phyloP scores from a whole-genome alignment of 2,113 vertebrate species.

The Oncorhynchus clarkii region DNA sequence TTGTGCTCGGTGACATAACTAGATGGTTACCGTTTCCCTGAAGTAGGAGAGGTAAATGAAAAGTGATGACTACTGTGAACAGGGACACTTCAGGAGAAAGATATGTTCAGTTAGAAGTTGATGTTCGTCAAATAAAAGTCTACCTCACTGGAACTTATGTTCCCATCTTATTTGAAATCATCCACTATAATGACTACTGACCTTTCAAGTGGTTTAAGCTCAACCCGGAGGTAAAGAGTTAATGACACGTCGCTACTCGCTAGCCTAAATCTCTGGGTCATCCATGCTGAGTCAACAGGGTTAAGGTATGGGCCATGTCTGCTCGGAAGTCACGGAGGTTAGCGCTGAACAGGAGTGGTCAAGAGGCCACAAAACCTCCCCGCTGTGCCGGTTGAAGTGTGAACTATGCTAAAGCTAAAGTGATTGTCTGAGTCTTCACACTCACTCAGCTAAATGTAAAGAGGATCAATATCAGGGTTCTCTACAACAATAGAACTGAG shows the following conservation, averaged over 20 bases:
- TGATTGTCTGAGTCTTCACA: neutral
- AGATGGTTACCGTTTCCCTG: too few relatives aligned
- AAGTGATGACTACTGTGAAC: too few relatives aligned
- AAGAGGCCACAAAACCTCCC: neutral
- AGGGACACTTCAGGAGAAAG: too few relatives aligned
- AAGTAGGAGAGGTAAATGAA: too few relatives aligned
- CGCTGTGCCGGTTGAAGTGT: neutral
- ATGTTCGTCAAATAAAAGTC: too few relatives aligned
- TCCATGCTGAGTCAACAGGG: neutral
- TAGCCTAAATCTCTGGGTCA: neutral
- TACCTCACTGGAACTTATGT: too few relatives aligned
- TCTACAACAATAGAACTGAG: neutral
- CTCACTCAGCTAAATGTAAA: neutral
- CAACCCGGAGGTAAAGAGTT: too few relatives aligned
- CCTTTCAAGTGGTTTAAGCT: too few relatives aligned
- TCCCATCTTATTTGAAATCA: too few relatives aligned
- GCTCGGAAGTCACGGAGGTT: neutral
- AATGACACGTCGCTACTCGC: neutral
- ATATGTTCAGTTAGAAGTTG: too few relatives aligned
- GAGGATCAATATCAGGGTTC: neutral
- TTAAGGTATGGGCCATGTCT: neutral
- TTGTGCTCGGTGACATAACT: too few relatives aligned
- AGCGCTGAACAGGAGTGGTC: neutral
- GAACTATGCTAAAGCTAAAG: neutral
- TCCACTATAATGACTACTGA: neutral